Evolutionary conservation across 2,113 vertebrate genomes (phyloP).

Genomic region (Ibidorhyncha struthersii): DNA sequence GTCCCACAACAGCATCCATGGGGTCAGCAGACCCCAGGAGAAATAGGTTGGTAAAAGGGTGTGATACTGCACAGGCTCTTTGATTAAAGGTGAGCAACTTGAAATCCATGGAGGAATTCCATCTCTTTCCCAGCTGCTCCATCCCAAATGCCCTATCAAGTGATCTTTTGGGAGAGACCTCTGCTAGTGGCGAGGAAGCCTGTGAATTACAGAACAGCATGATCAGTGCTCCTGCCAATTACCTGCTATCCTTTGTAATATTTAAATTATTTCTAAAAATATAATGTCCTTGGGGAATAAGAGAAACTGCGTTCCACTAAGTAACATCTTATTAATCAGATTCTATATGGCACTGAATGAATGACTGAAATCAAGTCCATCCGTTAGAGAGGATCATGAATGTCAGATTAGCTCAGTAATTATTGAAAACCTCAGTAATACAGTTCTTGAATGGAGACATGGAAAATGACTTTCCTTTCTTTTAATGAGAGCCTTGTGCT

Average conservation of each 20-base stretch:
- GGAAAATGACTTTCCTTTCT: conserved; percentile 3
- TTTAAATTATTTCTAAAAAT: conserved; percentile 1
- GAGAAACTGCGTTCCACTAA: conserved; percentile 3
- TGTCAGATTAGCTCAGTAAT: conserved; percentile 59
- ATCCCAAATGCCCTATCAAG: background rate
- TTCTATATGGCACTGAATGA: background rate
- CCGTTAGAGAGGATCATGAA: conserved; percentile 14
- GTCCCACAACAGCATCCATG: background rate
- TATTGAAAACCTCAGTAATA: conserved; percentile 34
- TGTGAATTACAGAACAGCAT: background rate
- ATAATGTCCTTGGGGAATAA: conserved; percentile 11
- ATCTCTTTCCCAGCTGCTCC: background rate
- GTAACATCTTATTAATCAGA: conserved; percentile 49
- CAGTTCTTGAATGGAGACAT: background rate
- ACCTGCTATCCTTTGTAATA: background rate
- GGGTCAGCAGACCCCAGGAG: background rate
- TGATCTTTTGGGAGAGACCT: background rate
- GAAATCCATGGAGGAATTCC: background rate
- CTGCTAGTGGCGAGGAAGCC: background rate
- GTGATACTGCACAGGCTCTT: background rate
- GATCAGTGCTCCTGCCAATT: background rate
- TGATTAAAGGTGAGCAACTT: background rate
- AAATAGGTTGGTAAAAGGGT: background rate
- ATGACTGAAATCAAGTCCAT: conserved; percentile 11
- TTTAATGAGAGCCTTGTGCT: conserved; percentile 15